phyloP scores from a whole-genome alignment of 2,888 invertebrate species.

The Calliscelio sp. region DNA sequence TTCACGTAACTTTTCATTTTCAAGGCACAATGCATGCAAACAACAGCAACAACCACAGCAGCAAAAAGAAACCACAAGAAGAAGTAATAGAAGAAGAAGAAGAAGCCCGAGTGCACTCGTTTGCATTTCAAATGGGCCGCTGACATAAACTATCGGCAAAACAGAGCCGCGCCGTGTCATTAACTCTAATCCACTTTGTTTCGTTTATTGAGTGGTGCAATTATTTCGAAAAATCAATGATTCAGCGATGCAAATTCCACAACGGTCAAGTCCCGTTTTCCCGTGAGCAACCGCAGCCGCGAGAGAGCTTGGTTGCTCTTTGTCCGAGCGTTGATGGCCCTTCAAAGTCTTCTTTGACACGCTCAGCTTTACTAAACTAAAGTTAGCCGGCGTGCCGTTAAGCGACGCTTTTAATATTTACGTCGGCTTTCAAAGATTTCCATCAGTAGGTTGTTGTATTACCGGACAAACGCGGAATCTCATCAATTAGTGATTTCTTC shows the following conservation, averaged over 20 bases:
- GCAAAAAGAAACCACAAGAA: too few species aligned
- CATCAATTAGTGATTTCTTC: too few species aligned
- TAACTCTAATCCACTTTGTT: conserved; percentile 34
- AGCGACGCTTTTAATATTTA: conserved; percentile 38
- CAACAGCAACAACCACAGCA: too few species aligned
- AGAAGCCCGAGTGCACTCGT: neutral
- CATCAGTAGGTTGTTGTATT: conserved; percentile 7
- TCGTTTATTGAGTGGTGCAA: conserved; percentile 21
- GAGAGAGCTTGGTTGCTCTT: too few species aligned
- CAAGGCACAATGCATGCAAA: neutral
- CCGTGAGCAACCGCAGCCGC: conserved; percentile 10
- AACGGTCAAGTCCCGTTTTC: conserved; percentile 46
- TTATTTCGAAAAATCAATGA: conserved; percentile 38
- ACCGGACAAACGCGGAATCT: too few species aligned
- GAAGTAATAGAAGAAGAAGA: too few species aligned
- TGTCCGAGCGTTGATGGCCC: conserved; percentile 51
- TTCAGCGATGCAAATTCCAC: conserved; percentile 32
- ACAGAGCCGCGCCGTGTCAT: neutral
- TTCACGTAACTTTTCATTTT: neutral
- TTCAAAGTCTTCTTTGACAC: conserved; percentile 58
- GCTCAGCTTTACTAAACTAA: conserved; percentile 63
- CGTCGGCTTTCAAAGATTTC: conserved; percentile 28
- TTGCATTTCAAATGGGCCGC: conserved; percentile 17
- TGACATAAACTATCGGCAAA: conserved; percentile 4
- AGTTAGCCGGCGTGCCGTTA: conserved; percentile 29